A percentile compares a stretch with the other conserved stretches of the same genome.
Conservation (phyloP, 2,113 vertebrate species). For the Charadrius vociferus region DNA sequence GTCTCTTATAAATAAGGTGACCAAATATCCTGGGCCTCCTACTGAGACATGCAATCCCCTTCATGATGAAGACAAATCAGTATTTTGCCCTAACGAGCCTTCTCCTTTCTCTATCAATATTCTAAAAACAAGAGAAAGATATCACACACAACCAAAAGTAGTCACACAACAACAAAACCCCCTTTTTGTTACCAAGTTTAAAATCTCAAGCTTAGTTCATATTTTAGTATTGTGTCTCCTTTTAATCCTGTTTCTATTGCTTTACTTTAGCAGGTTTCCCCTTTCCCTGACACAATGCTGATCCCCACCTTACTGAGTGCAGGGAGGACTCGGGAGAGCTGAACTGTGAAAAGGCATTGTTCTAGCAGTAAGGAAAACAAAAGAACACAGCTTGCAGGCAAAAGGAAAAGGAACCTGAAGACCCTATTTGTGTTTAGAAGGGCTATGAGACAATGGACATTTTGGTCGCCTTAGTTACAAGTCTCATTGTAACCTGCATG, state of each 20-base stretch:
- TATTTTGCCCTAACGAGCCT: conserved; percentile 15
- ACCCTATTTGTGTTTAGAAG: not conserved
- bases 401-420: conserved; percentile 10
- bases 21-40: conserved; percentile 38
- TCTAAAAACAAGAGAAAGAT: not conserved
- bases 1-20: conserved; percentile 69
- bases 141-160: not conserved
- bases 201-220: not conserved
- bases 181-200: not conserved
- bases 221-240: not conserved
- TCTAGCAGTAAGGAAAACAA: not conserved
- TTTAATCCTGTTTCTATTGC: not conserved
- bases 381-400: conserved; percentile 17
- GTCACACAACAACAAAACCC: not conserved
- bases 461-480: conserved; percentile 67
- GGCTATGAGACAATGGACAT: not conserved
- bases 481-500: conserved; percentile 62
- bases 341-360: not conserved
- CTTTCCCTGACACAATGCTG: not conserved
- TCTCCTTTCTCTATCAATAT: conserved; percentile 9
- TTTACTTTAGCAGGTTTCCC: not conserved
- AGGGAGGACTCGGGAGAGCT: not conserved
- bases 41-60: not conserved
- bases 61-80: not conserved
- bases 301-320: not conserved